Conservation (phyloP, 1,140 invertebrate species). For the Muscidifurax raptorellus region DNA sequence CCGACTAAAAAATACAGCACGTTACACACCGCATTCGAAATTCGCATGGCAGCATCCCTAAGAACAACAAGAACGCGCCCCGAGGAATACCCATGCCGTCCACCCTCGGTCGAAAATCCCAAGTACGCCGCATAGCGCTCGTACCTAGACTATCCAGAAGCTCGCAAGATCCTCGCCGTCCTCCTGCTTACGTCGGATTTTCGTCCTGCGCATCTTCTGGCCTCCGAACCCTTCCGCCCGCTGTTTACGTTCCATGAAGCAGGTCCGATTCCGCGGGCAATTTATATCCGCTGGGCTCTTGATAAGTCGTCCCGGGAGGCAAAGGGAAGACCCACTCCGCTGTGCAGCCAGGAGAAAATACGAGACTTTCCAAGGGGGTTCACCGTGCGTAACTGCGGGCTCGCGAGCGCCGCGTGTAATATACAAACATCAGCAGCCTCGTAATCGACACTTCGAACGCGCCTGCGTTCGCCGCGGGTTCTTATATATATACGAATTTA, state of each 20-base stretch:
- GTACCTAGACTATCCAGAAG: neutral
- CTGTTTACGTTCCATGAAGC: constrained; percentile 55
- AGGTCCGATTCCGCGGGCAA: neutral
- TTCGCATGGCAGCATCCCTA: neutral
- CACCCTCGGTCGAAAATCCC: neutral
- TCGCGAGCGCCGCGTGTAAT: constrained; percentile 5
- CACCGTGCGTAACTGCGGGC: neutral
- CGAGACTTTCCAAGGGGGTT: neutral
- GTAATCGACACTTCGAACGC: constrained; percentile 28
- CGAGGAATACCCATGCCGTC: neutral
- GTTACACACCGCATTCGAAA: neutral
- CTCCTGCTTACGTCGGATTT: neutral
- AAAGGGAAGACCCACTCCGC: neutral
- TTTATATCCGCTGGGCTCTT: constrained; percentile 3
- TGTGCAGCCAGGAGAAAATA: neutral
- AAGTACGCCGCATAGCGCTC: neutral
- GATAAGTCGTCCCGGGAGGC: neutral
- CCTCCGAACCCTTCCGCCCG: neutral
- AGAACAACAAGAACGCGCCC: neutral
- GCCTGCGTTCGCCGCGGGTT: neutral
- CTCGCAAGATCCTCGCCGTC: neutral
- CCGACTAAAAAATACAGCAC: neutral
- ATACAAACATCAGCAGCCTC: neutral
- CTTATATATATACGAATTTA: constrained; percentile 44
- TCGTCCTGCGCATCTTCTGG: neutral